Evolutionary conservation across 2,888 invertebrate genomes (phyloP).

Genomic region (Theodoxus fluviatilis): DNA sequence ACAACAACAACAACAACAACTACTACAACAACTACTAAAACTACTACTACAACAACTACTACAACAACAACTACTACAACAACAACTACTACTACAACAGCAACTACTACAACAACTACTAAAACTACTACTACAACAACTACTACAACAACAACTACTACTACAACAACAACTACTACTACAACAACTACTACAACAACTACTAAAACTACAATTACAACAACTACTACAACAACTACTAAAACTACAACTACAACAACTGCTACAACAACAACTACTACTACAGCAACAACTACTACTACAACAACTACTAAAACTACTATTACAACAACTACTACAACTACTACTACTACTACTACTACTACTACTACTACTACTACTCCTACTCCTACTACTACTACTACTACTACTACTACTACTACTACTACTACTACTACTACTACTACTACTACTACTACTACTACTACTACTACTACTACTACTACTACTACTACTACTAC

Average conservation of each 20-base stretch:
- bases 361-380: conserved; percentile 22
- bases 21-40: neutral
- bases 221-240: conserved; percentile 1
- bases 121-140: neutral
- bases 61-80: no score
- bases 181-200: conserved; percentile 3
- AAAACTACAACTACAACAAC: conserved; percentile 11
- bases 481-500: conserved; percentile 26
- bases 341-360: conserved; percentile 26
- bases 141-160: neutral
- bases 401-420: conserved; percentile 26
- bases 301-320: conserved; percentile 15
- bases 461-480: conserved; percentile 26
- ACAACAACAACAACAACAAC: conserved; percentile 10
- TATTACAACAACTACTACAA: conserved; percentile 22
- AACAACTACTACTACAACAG: neutral
- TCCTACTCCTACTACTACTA: neutral
- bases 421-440: conserved; percentile 28
- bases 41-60: neutral
- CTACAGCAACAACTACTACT: neutral
- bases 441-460: conserved; percentile 27
- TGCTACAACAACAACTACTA: conserved; percentile 1
- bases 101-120: neutral
- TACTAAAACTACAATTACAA: conserved; percentile 1
- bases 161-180: neutral